These are phyloP conservation scores for Eubucco bourcierii DNA, from an alignment of 2,113 vertebrate species.

Conservation along the genomic window DNA sequence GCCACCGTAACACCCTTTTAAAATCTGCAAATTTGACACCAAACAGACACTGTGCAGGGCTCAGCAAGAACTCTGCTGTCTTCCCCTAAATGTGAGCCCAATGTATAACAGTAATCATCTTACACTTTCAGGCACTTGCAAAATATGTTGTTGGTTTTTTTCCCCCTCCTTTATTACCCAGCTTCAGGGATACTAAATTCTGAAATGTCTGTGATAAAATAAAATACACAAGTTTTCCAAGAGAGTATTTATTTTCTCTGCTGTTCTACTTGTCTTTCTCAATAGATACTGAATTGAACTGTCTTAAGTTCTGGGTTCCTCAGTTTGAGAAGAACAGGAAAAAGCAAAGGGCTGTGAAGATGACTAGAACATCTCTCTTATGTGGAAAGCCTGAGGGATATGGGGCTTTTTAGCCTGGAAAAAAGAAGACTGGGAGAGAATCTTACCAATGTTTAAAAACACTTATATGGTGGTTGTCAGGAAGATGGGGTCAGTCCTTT, in stretches of 20 bases:
- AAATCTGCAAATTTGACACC: neutral
- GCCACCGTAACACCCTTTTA: neutral
- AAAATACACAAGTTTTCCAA: neutral
- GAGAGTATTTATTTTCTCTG: too few relatives aligned
- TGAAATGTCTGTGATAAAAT: neutral
- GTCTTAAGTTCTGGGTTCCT: too few relatives aligned
- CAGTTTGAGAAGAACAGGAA: too few relatives aligned
- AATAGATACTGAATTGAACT: neutral
- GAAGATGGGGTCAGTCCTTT: too few relatives aligned
- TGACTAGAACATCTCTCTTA: too few relatives aligned
- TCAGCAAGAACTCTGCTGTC: neutral
- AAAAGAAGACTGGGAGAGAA: too few relatives aligned
- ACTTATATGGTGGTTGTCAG: too few relatives aligned
- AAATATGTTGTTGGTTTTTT: neutral
- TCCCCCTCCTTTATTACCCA: neutral
- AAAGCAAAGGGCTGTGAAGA: too few relatives aligned
- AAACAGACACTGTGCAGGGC: neutral
- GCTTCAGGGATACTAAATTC: neutral
- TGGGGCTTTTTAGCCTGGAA: too few relatives aligned
- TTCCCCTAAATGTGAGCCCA: neutral
- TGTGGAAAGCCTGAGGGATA: too few relatives aligned
- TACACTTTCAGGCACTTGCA: neutral
- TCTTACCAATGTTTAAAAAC: too few relatives aligned
- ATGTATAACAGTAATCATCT: neutral
- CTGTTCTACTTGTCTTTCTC: neutral